Evolutionary conservation across 2,888 invertebrate genomes (phyloP), one percentile per base, ranked within the genome.

Genomic region (Meteorus colon): DNA sequence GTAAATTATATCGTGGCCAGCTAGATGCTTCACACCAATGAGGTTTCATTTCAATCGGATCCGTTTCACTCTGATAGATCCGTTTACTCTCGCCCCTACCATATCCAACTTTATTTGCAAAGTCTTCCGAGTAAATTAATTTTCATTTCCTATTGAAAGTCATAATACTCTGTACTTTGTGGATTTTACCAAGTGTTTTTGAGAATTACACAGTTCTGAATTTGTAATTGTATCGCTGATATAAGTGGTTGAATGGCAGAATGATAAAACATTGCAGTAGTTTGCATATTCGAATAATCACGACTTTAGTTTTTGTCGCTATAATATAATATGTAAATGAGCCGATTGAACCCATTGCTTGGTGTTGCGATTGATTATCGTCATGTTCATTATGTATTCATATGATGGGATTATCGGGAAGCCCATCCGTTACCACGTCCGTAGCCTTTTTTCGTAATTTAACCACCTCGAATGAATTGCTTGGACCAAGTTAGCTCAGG

Each of bases 401-500:
- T 69, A 55, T 60, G 60, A 59, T 70, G 24, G 41, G 37, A 24
- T 60, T 37, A 27, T 37, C 16, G 41, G 37, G 34, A 34, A 6
- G 34, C 8, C 34, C 34, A 34, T 8, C 34, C 4, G 34, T 6
- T 34, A 60, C 60, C 41, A 45, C 60, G 51, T 62, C 71, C 41
- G 51, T 45, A 29, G 60, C 41, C 41, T 71, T 34, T 66, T 71
- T 72, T 8, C 37, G 34, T 10, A 5, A 60, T 10, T 2, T 1
- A 60, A 29, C 27, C 27, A 62, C 16, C 51, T 51, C 62, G 19
- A 34, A 63, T 48, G 45, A 72, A 72, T 72, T 51, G 63, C 48
- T 72, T 34, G 41, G 62, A 62, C 45, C 48, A 60, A 70, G 51
- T 69, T 16, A 14, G n/a, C 16, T n/a, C 12, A 5, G 24, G 12